Conservation (phyloP, 2,888 invertebrate genomes). For the Rapana venosa region DNA sequence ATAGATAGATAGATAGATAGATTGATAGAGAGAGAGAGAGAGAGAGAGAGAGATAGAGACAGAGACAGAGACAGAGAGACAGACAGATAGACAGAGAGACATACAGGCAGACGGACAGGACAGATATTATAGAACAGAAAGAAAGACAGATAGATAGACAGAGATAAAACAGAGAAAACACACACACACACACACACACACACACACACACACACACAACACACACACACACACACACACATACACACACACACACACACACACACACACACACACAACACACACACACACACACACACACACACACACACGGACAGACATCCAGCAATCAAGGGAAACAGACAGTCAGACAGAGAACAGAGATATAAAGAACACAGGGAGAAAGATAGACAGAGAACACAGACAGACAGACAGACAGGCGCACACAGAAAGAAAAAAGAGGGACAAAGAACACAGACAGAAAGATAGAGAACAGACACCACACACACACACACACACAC, state of each 20-base stretch:
- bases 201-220: not conserved
- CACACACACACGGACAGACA: not conserved
- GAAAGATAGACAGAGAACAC: too few relatives aligned
- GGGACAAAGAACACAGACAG: not conserved
- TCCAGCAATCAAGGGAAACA: not conserved
- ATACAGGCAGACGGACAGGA: too few relatives aligned
- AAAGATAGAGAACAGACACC: not conserved
- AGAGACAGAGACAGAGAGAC: too few relatives aligned
- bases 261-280: not conserved
- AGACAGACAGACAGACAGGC: not conserved
- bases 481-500: slow-evolving; percentile 15
- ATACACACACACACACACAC: not conserved
- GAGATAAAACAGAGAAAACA: too few relatives aligned
- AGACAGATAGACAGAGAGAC: too few relatives aligned
- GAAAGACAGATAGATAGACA: too few relatives aligned
- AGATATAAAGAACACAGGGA: too few relatives aligned
- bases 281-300: not conserved
- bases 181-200: not conserved
- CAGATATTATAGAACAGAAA: too few relatives aligned
- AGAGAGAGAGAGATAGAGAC: too few relatives aligned
- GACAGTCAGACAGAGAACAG: not conserved
- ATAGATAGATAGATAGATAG: too few relatives aligned
- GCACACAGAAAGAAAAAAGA: not conserved
- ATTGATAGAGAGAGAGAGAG: too few relatives aligned
- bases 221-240: not conserved